Conservation (phyloP, 2,888 invertebrate genomes). For the Clistopyga incitator region DNA sequence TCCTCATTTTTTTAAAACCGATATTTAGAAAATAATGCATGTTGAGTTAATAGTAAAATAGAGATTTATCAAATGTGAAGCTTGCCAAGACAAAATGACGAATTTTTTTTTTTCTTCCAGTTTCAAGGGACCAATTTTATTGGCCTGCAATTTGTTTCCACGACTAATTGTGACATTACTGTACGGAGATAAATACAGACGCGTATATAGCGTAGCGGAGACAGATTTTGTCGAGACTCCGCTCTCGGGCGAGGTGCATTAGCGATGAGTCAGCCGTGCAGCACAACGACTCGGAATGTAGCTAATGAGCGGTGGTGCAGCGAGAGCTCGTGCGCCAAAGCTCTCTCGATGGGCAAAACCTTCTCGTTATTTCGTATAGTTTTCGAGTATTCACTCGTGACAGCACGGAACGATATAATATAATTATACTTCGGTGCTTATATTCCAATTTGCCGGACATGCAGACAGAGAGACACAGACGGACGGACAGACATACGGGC, state of each 20-base stretch:
- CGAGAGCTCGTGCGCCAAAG: slow-evolving; percentile 55
- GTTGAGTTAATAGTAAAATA: too few species aligned
- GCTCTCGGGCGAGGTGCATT: slow-evolving; percentile 70
- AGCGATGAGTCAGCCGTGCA: slow-evolving; percentile 80
- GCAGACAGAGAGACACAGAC: neutral
- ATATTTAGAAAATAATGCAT: too few species aligned
- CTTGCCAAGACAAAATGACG: too few species aligned
- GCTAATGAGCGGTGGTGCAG: slow-evolving; percentile 79
- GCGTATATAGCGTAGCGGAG: slow-evolving; percentile 3
- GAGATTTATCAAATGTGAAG: too few species aligned
- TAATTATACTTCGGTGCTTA: slow-evolving; percentile 33
- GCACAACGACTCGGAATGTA: slow-evolving; percentile 80
- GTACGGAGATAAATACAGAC: slow-evolving; percentile 2
- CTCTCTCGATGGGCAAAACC: slow-evolving; percentile 33
- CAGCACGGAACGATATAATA: slow-evolving; percentile 41
- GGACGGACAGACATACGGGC: slow-evolving; percentile 4
- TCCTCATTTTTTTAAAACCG: too few species aligned
- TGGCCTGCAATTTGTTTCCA: neutral
- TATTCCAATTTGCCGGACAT: slow-evolving; percentile 4
- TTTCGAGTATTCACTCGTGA: slow-evolving; percentile 35
- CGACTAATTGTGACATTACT: slow-evolving; percentile 12
- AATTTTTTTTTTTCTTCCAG: too few species aligned
- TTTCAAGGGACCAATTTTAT: neutral
- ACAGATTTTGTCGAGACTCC: slow-evolving; percentile 56
- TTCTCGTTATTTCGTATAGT: slow-evolving; percentile 43